Evolutionary conservation across 1,140 invertebrate genomes (phyloP).

Genomic region (Sitobion miscanthi): DNA sequence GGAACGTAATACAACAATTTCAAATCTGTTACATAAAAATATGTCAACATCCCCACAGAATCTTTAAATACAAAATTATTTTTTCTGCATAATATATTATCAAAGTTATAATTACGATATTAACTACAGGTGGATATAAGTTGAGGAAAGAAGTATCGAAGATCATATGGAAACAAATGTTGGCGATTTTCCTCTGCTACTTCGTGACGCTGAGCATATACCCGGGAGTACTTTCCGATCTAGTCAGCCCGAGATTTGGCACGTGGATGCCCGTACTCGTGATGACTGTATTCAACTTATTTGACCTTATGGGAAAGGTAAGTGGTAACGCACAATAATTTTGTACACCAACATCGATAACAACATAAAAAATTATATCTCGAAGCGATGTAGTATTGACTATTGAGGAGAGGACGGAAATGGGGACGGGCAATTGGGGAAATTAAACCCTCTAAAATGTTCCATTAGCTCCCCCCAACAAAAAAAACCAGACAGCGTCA

Average conservation of each 20-base stretch:
- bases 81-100: not conserved
- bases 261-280: conserved; percentile 91
- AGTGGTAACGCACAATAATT: conserved; percentile 56
- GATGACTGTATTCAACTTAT: conserved; percentile 86
- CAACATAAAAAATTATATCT: not conserved
- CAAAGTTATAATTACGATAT: not conserved
- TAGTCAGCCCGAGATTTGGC: conserved; percentile 79
- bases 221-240: conserved; percentile 87
- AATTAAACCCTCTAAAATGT: no score
- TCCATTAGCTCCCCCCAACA: no score
- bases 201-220: conserved; percentile 87
- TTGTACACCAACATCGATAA: not conserved
- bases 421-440: no score
- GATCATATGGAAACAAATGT: conserved; percentile 86
- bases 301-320: conserved; percentile 85
- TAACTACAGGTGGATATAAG: conserved; percentile 70
- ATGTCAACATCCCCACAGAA: not conserved
- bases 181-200: conserved; percentile 83
- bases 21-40: not conserved
- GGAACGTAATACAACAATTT: not conserved
- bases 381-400: not conserved
- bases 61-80: not conserved
- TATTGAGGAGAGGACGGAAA: no score
- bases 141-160: conserved; percentile 78
- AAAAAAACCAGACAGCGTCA: no score